Conservation (phyloP, 2,888 invertebrate species). For the Stramonita haemastoma region DNA sequence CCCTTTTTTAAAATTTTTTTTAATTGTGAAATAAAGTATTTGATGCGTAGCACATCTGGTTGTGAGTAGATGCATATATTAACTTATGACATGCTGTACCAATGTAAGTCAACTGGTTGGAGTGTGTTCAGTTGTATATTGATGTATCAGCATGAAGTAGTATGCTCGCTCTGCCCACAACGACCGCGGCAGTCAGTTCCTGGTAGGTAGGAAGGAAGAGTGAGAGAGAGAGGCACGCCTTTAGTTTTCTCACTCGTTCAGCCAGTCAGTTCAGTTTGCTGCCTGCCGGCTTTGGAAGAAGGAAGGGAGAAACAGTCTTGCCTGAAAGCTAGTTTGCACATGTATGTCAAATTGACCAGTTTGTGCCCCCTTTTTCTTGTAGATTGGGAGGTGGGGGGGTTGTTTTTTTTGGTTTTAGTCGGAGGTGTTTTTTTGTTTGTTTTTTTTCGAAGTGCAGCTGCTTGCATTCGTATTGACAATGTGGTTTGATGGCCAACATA, state of each 20-base stretch:
- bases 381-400: background rate
- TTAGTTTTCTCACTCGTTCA: background rate
- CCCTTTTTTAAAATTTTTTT: background rate
- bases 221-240: background rate
- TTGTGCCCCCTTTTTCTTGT: background rate
- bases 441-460: slow-evolving; percentile 26
- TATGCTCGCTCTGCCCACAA: slow-evolving; percentile 23
- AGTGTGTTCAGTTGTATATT: slow-evolving; percentile 30
- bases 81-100: slow-evolving; percentile 35
- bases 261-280: background rate
- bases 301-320: background rate
- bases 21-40: background rate
- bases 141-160: slow-evolving; percentile 13
- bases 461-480: background rate
- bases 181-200: background rate
- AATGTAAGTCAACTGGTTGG: slow-evolving; percentile 31
- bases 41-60: background rate
- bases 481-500: slow-evolving; percentile 7
- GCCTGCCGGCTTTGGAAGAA: background rate
- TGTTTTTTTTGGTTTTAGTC: background rate
- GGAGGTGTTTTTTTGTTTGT: background rate
- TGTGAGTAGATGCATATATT: slow-evolving; percentile 30
- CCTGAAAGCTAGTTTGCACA: background rate
- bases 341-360: slow-evolving; percentile 19
- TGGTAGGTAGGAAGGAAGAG: background rate